These are phyloP conservation scores for Callithrix jacchus DNA, from an alignment of 2,113 vertebrate species.

Conservation along the genomic window DNA sequence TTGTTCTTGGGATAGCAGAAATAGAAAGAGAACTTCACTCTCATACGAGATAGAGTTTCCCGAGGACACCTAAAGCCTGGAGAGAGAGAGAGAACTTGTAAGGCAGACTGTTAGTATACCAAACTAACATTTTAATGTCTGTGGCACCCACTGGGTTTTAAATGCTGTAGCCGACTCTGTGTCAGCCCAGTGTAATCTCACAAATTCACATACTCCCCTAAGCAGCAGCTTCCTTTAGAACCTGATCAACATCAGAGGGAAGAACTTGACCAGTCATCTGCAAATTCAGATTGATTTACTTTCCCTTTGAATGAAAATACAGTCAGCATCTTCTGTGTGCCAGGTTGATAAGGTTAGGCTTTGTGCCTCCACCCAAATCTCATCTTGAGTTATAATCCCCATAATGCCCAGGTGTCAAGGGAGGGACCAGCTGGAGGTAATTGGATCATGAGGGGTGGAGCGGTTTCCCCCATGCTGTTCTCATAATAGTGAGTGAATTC, in stretches of 20 bases:
- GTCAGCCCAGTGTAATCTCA: not conserved
- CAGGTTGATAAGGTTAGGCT: not conserved
- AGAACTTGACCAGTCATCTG: not conserved
- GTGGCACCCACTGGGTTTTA: not conserved
- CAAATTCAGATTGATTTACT: not conserved
- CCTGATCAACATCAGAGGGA: not conserved
- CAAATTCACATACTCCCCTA: not conserved
- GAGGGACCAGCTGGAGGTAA: too few relatives aligned
- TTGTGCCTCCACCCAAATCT: too few relatives aligned
- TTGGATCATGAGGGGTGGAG: too few relatives aligned
- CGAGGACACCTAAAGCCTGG: not conserved
- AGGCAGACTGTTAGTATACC: not conserved
- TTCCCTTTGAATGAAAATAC: constrained; percentile 30
- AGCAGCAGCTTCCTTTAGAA: not conserved
- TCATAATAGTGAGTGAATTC: too few relatives aligned
- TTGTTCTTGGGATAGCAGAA: constrained; percentile 20
- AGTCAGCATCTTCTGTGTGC: not conserved
- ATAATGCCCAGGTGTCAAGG: too few relatives aligned
- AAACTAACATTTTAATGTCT: not conserved
- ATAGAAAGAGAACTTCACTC: not conserved
- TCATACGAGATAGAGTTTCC: not conserved
- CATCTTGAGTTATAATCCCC: too few relatives aligned
- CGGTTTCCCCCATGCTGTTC: too few relatives aligned
- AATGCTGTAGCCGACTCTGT: not conserved
- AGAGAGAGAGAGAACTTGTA: not conserved